Base-by-base conservation (phyloP, 1,140 invertebrate genomes). In the Euura saliciscinereae region DNA sequence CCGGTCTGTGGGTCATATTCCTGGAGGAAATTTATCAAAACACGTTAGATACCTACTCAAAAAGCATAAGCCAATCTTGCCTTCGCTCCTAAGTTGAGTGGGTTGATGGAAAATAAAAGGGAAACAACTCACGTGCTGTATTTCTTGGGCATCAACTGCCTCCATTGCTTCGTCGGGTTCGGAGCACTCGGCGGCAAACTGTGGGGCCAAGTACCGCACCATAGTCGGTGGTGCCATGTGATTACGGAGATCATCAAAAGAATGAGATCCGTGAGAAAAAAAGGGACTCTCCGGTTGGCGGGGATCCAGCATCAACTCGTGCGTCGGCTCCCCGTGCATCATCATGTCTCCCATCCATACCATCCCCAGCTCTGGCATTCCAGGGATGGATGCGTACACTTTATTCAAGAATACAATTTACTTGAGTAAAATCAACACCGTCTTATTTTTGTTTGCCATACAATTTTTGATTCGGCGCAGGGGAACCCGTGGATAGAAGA, bases 261-360 rank as follows among this genome's bases (percentile, higher is more conserved):
- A 85, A 80, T 91, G 89, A 64, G 89, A 88, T 43, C 88, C 86
- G 73, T 89, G 88, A 65, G 89, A 88, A 73, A 90, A 91, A 76
- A 90, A 90, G 43, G 90, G 84, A 79, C 86, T 89, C 70, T 91
- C 89, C 4, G 82, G 78, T 74, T 89, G 88, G 69, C 85, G 79
- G 64, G 89, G 86, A 77, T 91, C 90, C 75, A 91, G 79, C 83
- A 91, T 86, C 43, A 91, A 86, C 71, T 91, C 89, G 70, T 89
- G 85, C 6, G 87, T 83, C n/a, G 89, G 85, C 75, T 90, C 90
- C 72, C 86, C 87, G 68, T 88, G 87, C 71, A 90, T 83, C 82
- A 90, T 87, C 85, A 89, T 87, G 73, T 91, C 90, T n/a, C 91
- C 91, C 90, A 93, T 92, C 92, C 92, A 93, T 78, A 93, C 91